Evolutionary conservation across 2,888 invertebrate genomes (phyloP), one percentile per base, ranked within the genome.

Genomic region (Drosophila siamana): DNA sequence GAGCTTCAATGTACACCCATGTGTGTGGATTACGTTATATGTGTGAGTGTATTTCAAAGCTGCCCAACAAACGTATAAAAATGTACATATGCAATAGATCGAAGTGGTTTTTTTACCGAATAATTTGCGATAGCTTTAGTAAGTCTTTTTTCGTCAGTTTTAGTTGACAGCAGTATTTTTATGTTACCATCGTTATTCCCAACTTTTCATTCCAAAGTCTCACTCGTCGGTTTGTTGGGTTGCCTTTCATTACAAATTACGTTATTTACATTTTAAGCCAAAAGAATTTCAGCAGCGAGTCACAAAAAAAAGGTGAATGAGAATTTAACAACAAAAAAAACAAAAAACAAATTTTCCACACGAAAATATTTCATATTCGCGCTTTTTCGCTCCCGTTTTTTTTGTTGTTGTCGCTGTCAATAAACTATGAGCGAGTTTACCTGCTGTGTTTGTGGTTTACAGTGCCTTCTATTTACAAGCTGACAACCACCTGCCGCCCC

Each of bases 241-340:
- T 33, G 67, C 64, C 67, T 83, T 85, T 80, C 80, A 87, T 80
- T 86, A 79, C 74, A 80, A 82, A 85, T 85, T 80, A 87, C 83
- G 73, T 79, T 83, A 80, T 85, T 87, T 79, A 65, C 76, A 72
- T 71, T 80, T 74, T 60, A 72, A 78, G 75, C 78, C 76, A 72
- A 48, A 59, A 65, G 57, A 48, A 65, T 70, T 69, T 60, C 38
- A 46, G 50, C 74, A 50, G 11, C 41, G 7, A 40, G 41, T 22
- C 48, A 50, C 48, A 50, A 48, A 50, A 55, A 63, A 48, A 57
- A 55, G 56, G 8, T 22, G 47, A 57, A 48, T 4, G 6, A 16
- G n/a, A n/a, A n/a, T n/a, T n/a, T n/a, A 2, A 5, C 43, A 47
- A 36, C 57, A 47, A 69, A 46, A 54, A 61, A 43, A 47, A 33